Evolutionary conservation across 2,888 invertebrate genomes (phyloP).

Genomic region (Amitus sp.): DNA sequence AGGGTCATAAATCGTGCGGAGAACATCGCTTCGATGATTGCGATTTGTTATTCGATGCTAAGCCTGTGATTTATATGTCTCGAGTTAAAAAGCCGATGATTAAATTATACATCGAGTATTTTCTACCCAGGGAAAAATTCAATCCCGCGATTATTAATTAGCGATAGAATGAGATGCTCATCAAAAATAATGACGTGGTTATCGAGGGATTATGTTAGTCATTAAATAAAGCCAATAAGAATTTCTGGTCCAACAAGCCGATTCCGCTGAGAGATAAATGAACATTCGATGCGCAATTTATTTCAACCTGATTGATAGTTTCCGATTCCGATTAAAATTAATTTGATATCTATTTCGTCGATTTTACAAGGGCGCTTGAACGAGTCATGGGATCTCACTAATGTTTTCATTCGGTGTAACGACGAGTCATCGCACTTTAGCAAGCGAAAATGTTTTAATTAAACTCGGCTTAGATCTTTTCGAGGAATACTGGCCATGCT

Average conservation of each 20-base stretch:
- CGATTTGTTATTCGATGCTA: neutral
- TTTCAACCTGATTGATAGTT: conserved; percentile 28
- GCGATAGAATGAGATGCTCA: conserved; percentile 23
- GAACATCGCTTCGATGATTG: neutral
- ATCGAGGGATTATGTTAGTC: conserved; percentile 23
- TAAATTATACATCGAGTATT: neutral
- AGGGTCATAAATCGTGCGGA: no score
- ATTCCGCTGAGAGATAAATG: conserved; percentile 25
- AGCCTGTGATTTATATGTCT: neutral
- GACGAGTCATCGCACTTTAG: neutral
- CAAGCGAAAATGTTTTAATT: neutral
- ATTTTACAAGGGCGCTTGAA: neutral
- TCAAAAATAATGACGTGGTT: conserved; percentile 31
- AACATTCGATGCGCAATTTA: conserved; percentile 25
- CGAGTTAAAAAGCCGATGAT: neutral
- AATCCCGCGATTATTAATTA: conserved; percentile 22
- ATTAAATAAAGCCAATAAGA: conserved; percentile 29
- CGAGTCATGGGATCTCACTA: no score
- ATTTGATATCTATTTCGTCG: conserved; percentile 1
- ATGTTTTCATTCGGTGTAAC: neutral
- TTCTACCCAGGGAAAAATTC: conserved; percentile 1
- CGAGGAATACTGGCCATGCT: neutral
- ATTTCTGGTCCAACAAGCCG: conserved; percentile 38
- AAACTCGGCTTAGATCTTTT: neutral
- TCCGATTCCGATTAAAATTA: conserved; percentile 4